phyloP scores from a whole-genome alignment of 2,797 vertebrate species.

The Alcedo atthis region DNA sequence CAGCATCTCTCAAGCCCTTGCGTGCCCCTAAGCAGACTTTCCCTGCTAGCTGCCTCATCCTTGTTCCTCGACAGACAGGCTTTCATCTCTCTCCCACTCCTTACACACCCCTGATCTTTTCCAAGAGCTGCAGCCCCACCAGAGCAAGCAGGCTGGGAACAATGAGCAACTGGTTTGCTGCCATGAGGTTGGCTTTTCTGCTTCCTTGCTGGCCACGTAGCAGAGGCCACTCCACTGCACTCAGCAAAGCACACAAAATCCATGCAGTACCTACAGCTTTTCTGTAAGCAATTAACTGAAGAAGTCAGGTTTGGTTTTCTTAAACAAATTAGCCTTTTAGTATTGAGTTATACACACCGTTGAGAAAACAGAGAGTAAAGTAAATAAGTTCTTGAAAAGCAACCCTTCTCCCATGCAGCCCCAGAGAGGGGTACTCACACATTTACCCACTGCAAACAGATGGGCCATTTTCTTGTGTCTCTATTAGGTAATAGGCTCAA shows the following conservation, averaged over 20 bases:
- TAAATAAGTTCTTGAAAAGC: slow-evolving; percentile 66
- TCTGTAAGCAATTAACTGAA: slow-evolving; percentile 67
- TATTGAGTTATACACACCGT: slow-evolving; percentile 66
- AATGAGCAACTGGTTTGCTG: neutral
- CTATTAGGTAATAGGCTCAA: slow-evolving; percentile 75
- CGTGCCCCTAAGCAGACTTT: neutral
- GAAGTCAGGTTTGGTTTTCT: slow-evolving; percentile 70
- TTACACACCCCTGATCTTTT: neutral
- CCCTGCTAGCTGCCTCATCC: slow-evolving; percentile 33
- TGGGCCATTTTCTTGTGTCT: slow-evolving; percentile 73
- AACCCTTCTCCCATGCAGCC: slow-evolving; percentile 57
- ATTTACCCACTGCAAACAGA: slow-evolving; percentile 69
- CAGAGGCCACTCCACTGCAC: neutral
- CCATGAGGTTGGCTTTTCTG: neutral
- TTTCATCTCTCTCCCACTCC: slow-evolving; percentile 16
- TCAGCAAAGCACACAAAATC: slow-evolving; percentile 47
- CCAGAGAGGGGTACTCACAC: slow-evolving; percentile 58
- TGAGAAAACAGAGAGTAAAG: slow-evolving; percentile 71
- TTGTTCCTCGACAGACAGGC: slow-evolving; percentile 30
- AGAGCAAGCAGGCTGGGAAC: neutral
- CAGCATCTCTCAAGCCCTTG: slow-evolving; percentile 33
- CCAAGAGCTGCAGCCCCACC: neutral
- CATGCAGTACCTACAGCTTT: slow-evolving; percentile 51
- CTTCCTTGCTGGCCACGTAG: accelerated
- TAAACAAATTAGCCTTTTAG: slow-evolving; percentile 73